Evolutionary conservation across 2,888 invertebrate genomes (phyloP).

Genomic region (Drosophila neonasuta): DNA sequence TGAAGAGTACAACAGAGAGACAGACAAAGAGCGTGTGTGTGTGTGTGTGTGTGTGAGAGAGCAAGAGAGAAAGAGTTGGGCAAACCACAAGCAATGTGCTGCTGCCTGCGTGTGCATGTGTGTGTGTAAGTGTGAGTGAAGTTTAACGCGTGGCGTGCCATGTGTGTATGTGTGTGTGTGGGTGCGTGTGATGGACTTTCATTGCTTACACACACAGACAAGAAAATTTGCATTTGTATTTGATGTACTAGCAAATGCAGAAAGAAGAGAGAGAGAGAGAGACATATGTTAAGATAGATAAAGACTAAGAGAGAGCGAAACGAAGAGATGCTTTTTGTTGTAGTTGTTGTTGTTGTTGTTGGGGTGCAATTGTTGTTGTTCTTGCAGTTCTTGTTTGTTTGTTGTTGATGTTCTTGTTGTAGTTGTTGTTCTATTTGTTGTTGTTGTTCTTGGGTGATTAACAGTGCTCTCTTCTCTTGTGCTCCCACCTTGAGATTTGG

Average conservation of each 20-base stretch:
- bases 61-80: constrained; percentile 15
- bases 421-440: constrained; percentile 23
- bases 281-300: constrained; percentile 11
- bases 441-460: constrained; percentile 33
- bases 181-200: constrained; percentile 9
- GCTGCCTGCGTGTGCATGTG: constrained; percentile 17
- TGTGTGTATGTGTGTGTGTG: constrained; percentile 14
- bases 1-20: constrained; percentile 12
- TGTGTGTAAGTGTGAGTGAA: constrained; percentile 17
- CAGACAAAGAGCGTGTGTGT: constrained; percentile 18
- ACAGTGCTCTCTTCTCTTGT: constrained; percentile 47
- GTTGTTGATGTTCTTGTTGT: constrained; percentile 26
- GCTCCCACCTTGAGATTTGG: constrained; percentile 95
- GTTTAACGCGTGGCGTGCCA: constrained; percentile 16
- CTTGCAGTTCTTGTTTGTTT: constrained; percentile 25
- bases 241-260: background rate
- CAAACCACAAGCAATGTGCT: constrained; percentile 51
- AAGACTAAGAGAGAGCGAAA: constrained; percentile 29
- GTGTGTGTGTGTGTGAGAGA: constrained; percentile 22
- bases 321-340: constrained; percentile 23
- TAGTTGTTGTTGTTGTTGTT: constrained; percentile 25
- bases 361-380: constrained; percentile 36
- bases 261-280: constrained; percentile 13
- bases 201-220: constrained; percentile 27
- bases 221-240: constrained; percentile 18